These are phyloP conservation scores for Synodontis membranacea DNA, from an alignment of 2,113 vertebrate species.

Conservation along the genomic window DNA sequence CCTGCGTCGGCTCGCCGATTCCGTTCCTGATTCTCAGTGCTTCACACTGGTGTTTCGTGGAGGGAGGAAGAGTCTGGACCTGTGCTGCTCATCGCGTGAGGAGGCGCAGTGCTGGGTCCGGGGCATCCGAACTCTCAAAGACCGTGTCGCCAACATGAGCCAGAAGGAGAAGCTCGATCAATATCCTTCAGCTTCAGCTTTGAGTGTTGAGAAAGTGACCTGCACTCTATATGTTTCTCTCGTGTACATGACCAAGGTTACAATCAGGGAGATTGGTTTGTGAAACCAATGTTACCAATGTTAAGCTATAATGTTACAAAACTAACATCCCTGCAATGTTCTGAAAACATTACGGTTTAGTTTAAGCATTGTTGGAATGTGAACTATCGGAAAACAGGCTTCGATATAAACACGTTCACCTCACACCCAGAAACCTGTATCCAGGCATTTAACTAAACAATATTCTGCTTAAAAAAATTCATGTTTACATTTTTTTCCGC, in stretches of 20 bases:
- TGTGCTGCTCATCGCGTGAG: constrained; percentile 75
- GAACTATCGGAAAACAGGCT: too few relatives aligned
- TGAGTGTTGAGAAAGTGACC: neutral
- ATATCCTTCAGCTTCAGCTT: constrained; percentile 81
- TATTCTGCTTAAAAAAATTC: neutral
- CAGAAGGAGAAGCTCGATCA: constrained; percentile 92
- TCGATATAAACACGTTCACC: neutral
- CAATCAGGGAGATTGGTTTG: neutral
- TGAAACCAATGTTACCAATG: neutral
- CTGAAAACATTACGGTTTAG: neutral
- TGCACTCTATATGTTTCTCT: neutral
- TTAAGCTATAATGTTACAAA: neutral
- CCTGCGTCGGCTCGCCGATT: constrained; percentile 72
- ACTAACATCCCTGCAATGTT: neutral
- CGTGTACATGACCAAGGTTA: neutral
- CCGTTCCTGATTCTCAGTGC: constrained; percentile 78
- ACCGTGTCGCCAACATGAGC: constrained; percentile 82
- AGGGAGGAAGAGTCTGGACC: constrained; percentile 85
- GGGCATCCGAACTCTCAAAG: constrained; percentile 83
- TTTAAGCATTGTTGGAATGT: neutral
- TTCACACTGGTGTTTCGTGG: constrained; percentile 88
- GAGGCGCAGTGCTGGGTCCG: constrained; percentile 88
- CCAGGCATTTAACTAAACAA: neutral
- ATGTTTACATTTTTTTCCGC: neutral
- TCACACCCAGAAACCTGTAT: neutral